Base-by-base conservation (phyloP, 2,888 invertebrate species). In the Agrypnus murinus region DNA sequence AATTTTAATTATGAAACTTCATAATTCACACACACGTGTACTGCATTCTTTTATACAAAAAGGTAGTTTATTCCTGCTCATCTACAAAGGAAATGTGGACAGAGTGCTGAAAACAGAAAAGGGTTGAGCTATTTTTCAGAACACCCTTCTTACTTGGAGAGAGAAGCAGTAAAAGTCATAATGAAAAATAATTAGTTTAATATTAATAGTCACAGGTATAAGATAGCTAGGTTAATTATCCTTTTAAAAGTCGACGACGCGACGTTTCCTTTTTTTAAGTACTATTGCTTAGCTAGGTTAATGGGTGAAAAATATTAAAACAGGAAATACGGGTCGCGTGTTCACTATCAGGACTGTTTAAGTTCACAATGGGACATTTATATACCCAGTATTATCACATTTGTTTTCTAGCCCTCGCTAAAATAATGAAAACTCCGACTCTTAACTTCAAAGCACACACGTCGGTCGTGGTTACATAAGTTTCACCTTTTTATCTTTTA, bases 1-100 rank as follows among this genome's bases (percentile, higher is more conserved):
- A 75, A 75, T 75, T 74, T 75, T 75, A 75, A 75, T 75, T 75
- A 73, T 67, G 72, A 65, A 67, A 69, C 70, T 74, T 69, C 74
- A 73, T 72, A 69, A 60, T 65, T 73, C 57, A 72, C 63, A 71
- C 63, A 71, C 50, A 66, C 67, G 62, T 55, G 66, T 46, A 38
- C 36, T 36, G 55, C 36, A 36, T 55, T 55, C 38, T 17, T 36
- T 55, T 36, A 31, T 12, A 36, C 40, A 12, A 57, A 43, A 60
- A 53, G 59, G 32, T 48, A 58, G 53, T 59, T n/a, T 50, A 63
- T 58, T 63, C 43, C 19, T 25, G 36, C 17, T 45, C 34, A 57
- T 63, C 17, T 38, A 8, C 10, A 15, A 17, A 46, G 19, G 9
- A 58, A 65, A 25, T 25, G 5, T 25, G 5, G 25, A 5, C 5